phyloP scores from a whole-genome alignment of 2,888 invertebrate genomes.

The Hydropsyche betteni region DNA sequence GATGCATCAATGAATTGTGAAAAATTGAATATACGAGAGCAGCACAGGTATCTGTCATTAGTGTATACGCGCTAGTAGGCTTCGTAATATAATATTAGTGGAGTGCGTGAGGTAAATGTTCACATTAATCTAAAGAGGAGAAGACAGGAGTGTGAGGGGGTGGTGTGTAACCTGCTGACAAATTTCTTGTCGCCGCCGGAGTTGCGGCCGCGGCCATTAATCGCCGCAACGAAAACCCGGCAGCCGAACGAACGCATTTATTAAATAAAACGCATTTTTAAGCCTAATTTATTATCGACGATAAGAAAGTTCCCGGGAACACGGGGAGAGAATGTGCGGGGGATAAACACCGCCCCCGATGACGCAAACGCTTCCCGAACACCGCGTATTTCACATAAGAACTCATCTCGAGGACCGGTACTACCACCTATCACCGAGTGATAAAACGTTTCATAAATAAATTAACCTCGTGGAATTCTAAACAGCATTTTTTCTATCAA shows the following conservation, averaged over 20 bases:
- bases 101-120: slow-evolving; percentile 20
- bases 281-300: slow-evolving; percentile 24
- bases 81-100: not conserved
- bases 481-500: too few species aligned
- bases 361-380: not conserved
- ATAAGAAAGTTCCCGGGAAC: slow-evolving; percentile 11
- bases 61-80: not conserved
- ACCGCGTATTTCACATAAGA: not conserved
- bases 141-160: slow-evolving; percentile 7
- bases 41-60: too few species aligned
- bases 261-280: slow-evolving; percentile 32
- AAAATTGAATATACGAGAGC: too few species aligned
- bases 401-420: not conserved
- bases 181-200: slow-evolving; percentile 50
- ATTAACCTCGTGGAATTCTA: too few species aligned
- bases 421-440: too few species aligned
- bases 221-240: slow-evolving; percentile 18
- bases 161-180: slow-evolving; percentile 44
- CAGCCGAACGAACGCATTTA: slow-evolving; percentile 26
- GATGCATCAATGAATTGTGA: too few species aligned
- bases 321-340: not conserved
- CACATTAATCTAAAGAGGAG: slow-evolving; percentile 30
- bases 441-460: too few species aligned
- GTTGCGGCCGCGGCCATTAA: slow-evolving; percentile 37
- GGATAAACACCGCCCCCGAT: not conserved